These are phyloP conservation scores for Plectropomus leopardus DNA, from an alignment of 2,113 vertebrate genomes.

Conservation along the genomic window DNA sequence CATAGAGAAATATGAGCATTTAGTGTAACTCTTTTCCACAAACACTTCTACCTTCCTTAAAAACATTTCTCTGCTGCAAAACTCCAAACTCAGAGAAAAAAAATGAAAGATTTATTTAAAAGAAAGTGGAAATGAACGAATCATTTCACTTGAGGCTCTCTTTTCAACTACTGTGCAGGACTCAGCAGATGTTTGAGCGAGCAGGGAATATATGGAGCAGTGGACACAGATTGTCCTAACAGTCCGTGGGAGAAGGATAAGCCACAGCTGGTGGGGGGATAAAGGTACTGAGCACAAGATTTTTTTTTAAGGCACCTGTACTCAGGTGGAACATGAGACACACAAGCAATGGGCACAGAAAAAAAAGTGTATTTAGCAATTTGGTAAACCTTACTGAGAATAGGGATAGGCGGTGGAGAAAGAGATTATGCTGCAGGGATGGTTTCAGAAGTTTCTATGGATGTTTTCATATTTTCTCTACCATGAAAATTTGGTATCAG, in stretches of 20 bases:
- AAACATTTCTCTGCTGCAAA: not conserved
- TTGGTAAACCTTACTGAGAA: not conserved
- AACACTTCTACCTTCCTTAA: not conserved
- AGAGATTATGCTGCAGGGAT: not conserved
- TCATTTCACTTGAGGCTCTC: not conserved
- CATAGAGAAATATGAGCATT: constrained; percentile 12
- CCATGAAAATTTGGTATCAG: not conserved
- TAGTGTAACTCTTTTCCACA: not conserved
- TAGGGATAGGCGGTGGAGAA: not conserved
- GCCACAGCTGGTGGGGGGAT: constrained; percentile 22
- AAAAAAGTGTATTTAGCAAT: not conserved
- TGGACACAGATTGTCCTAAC: constrained; percentile 23
- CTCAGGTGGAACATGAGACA: not conserved
- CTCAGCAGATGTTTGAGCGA: constrained; percentile 27
- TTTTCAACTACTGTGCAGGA: not conserved
- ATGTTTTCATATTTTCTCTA: not conserved
- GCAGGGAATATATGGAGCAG: constrained; percentile 22
- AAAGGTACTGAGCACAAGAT: constrained; percentile 6
- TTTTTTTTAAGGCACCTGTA: constrained; percentile 3
- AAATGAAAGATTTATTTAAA: constrained; percentile 15
- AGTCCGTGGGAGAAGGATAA: not conserved
- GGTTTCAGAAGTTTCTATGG: not conserved
- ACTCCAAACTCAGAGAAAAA: not conserved
- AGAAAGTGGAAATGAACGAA: not conserved
- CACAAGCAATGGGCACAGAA: not conserved